These are phyloP conservation scores for Cetonia aurata DNA, from an alignment of 2,888 invertebrate genomes.

Conservation along the genomic window DNA sequence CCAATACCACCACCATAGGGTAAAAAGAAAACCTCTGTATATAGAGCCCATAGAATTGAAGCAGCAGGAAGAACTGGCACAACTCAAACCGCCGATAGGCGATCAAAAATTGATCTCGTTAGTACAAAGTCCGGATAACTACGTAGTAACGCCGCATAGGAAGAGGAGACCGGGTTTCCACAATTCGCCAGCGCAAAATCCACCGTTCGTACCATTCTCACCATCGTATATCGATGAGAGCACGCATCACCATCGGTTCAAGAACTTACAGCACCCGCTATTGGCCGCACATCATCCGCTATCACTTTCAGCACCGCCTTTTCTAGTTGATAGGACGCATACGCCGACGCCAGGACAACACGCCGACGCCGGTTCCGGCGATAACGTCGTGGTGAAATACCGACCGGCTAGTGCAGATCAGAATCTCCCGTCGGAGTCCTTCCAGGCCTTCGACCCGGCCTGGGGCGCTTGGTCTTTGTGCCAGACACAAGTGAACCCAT, in stretches of 20 bases:
- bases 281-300: conserved; percentile 76
- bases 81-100: conserved; percentile 72
- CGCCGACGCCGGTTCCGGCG: conserved; percentile 66
- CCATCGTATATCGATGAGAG: conserved; percentile 82
- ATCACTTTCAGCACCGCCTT: conserved; percentile 82
- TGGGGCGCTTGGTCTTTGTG: conserved; percentile 78
- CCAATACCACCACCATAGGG: conserved; percentile 66
- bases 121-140: conserved; percentile 81
- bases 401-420: conserved; percentile 80
- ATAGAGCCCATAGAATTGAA: conserved; percentile 80
- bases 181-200: conserved; percentile 88
- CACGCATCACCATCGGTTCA: conserved; percentile 73
- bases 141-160: conserved; percentile 88
- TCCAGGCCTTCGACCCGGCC: conserved; percentile 67
- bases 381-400: conserved; percentile 73
- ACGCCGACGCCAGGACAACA: conserved; percentile 71
- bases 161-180: conserved; percentile 90
- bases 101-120: conserved; percentile 79
- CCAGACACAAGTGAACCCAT: conserved; percentile 74
- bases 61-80: conserved; percentile 77
- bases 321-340: conserved; percentile 73
- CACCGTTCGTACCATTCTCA: conserved; percentile 87
- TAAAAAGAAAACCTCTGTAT: conserved; percentile 74
- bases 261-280: conserved; percentile 68
- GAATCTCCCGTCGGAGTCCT: conserved; percentile 69